Evolutionary conservation across 2,888 invertebrate species (phyloP).

Genomic region (Lithophane socia): DNA sequence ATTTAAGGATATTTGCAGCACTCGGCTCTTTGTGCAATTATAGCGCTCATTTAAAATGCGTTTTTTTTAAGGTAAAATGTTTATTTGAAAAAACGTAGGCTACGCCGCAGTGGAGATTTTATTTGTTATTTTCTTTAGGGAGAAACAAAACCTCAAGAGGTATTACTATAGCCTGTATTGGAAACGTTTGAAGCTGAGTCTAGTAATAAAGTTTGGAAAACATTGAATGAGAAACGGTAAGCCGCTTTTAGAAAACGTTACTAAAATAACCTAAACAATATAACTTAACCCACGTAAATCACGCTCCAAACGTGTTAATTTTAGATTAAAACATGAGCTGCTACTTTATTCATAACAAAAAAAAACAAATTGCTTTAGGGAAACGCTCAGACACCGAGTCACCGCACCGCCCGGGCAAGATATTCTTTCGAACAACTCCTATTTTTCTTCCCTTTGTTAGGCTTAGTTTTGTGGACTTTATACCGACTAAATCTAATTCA

Average conservation of each 20-base stretch:
- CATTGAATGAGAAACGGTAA: slow-evolving; percentile 13
- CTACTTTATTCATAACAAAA: slow-evolving; percentile 59
- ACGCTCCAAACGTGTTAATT: slow-evolving; percentile 52
- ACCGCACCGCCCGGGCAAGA: slow-evolving; percentile 35
- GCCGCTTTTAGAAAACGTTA: slow-evolving; percentile 17
- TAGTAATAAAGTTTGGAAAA: slow-evolving; percentile 16
- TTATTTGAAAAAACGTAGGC: slow-evolving; percentile 13
- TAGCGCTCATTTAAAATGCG: slow-evolving; percentile 48
- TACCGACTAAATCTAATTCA: slow-evolving; percentile 68
- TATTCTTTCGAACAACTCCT: slow-evolving; percentile 41
- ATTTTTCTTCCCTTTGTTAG: slow-evolving; percentile 45
- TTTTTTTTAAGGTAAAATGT: slow-evolving; percentile 22
- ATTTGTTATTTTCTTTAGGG: slow-evolving; percentile 1
- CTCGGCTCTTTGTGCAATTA: slow-evolving; percentile 54
- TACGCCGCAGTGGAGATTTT: slow-evolving; percentile 10
- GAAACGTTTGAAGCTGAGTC: slow-evolving; percentile 12
- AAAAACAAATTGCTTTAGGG: slow-evolving; percentile 57
- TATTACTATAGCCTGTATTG: slow-evolving; percentile 20
- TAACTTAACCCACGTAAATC: slow-evolving; percentile 20
- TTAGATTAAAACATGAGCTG: slow-evolving; percentile 50
- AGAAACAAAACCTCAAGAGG: slow-evolving; percentile 17
- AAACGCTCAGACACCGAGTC: slow-evolving; percentile 39
- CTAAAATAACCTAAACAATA: slow-evolving; percentile 33
- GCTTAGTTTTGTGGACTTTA: slow-evolving; percentile 40
- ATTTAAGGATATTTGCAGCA: slow-evolving; percentile 62